Percentiles rank a stretch among this genome's conserved stretches.
Evolutionary conservation across 2,888 invertebrate species (phyloP).

Genomic region (Rhopalosiphum nymphaeae): DNA sequence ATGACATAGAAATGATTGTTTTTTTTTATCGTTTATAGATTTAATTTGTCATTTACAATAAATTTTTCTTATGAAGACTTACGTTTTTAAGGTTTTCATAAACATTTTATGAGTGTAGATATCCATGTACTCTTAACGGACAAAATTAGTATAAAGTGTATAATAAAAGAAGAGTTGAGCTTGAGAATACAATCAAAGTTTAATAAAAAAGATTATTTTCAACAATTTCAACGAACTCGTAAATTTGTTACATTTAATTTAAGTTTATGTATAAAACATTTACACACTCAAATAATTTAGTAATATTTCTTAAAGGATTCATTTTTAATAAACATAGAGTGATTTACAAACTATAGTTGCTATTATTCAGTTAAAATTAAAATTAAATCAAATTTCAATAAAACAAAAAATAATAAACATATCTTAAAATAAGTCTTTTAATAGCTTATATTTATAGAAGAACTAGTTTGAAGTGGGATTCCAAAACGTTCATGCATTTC

Average conservation of each 20-base stretch:
- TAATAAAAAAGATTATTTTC: neutral
- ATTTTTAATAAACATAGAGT: neutral
- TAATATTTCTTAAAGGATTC: neutral
- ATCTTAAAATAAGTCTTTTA: neutral
- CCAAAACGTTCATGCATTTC: neutral
- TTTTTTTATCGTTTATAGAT: neutral
- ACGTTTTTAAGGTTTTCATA: neutral
- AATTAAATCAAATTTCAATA: neutral
- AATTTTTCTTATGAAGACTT: neutral
- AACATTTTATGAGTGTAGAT: neutral
- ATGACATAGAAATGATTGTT: neutral
- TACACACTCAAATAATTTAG: neutral
- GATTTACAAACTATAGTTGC: neutral
- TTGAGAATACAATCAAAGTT: neutral
- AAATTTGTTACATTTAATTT: neutral
- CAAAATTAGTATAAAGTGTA: neutral
- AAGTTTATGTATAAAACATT: too few species aligned
- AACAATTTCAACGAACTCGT: neutral
- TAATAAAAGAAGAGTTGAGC: neutral
- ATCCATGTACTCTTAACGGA: rapidly evolving
- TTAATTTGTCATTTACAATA: neutral
- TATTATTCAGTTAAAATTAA: neutral
- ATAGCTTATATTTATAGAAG: neutral
- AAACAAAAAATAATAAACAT: neutral
- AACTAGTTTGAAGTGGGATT: neutral